Evolutionary conservation across 2,888 invertebrate genomes (phyloP).

Genomic region (Drosophila histrio): DNA sequence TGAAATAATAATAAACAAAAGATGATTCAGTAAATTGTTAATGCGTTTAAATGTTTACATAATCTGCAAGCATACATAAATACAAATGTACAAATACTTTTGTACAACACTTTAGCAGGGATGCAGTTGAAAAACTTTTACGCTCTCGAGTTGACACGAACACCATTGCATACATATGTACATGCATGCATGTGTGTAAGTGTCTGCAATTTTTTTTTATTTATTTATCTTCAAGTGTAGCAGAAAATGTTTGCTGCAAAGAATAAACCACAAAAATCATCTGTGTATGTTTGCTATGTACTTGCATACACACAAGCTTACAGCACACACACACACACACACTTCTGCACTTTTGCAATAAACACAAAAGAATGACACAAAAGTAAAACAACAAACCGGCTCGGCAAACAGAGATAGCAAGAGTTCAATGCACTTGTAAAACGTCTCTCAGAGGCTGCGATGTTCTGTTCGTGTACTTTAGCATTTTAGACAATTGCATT

Average conservation of each 20-base stretch:
- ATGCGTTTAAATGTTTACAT: neutral
- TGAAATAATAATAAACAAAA: constrained; percentile 9
- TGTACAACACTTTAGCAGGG: neutral
- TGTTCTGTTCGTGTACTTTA: constrained; percentile 19
- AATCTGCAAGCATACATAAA: neutral
- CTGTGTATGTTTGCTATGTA: constrained; percentile 1
- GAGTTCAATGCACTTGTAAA: constrained; percentile 65
- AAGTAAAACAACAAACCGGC: constrained; percentile 35
- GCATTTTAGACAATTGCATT: constrained; percentile 19
- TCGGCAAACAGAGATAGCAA: constrained; percentile 39
- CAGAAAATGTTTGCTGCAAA: constrained; percentile 31
- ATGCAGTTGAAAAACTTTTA: neutral
- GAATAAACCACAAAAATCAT: constrained; percentile 23
- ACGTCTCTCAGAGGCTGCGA: constrained; percentile 11
- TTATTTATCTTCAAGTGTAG: neutral
- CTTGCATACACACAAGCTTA: neutral
- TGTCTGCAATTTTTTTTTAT: neutral
- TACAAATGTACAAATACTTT: neutral
- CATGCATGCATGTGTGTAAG: neutral
- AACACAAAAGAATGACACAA: constrained; percentile 27
- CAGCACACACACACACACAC: neutral
- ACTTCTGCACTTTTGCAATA: constrained; percentile 7
- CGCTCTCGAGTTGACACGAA: neutral
- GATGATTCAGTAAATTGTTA: neutral
- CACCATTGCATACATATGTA: neutral